phyloP scores from a whole-genome alignment of 2,888 invertebrate species.

The Epinotia nisella region DNA sequence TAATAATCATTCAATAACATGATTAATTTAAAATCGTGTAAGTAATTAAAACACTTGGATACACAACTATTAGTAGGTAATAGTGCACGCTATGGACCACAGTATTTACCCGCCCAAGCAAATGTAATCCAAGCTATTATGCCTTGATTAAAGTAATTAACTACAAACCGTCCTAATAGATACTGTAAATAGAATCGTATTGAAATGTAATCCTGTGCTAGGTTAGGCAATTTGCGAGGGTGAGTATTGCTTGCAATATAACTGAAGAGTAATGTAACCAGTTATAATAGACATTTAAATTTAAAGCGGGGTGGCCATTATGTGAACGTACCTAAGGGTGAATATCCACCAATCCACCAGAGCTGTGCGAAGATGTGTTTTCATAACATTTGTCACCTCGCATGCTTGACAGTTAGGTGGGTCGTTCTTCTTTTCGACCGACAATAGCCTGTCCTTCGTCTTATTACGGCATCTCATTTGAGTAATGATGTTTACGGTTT shows the following conservation, averaged over 20 bases:
- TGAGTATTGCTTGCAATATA: background rate
- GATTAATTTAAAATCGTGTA: background rate
- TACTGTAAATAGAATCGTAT: conserved; percentile 35
- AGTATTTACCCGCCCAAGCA: conserved; percentile 17
- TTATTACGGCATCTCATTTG: no score
- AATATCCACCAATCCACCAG: no score
- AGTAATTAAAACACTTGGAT: background rate
- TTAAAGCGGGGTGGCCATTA: no score
- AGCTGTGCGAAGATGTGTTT: no score
- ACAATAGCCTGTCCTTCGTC: no score
- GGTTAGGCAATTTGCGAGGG: conserved; percentile 12
- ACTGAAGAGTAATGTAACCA: background rate
- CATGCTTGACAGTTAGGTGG: no score
- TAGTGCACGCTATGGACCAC: conserved; percentile 18
- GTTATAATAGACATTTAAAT: background rate
- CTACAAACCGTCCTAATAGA: conserved; percentile 29
- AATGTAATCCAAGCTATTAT: conserved; percentile 35
- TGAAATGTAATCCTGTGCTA: conserved; percentile 28
- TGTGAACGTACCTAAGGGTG: no score
- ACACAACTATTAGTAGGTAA: background rate
- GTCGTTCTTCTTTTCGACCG: no score
- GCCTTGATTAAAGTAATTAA: conserved; percentile 43
- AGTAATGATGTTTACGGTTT: no score
- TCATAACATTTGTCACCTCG: no score
- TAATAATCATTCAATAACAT: no score